Percentiles rank a stretch among this genome's conserved stretches.
Conservation (phyloP, 1,140 invertebrate species). For the Scaptomyza hsui region DNA sequence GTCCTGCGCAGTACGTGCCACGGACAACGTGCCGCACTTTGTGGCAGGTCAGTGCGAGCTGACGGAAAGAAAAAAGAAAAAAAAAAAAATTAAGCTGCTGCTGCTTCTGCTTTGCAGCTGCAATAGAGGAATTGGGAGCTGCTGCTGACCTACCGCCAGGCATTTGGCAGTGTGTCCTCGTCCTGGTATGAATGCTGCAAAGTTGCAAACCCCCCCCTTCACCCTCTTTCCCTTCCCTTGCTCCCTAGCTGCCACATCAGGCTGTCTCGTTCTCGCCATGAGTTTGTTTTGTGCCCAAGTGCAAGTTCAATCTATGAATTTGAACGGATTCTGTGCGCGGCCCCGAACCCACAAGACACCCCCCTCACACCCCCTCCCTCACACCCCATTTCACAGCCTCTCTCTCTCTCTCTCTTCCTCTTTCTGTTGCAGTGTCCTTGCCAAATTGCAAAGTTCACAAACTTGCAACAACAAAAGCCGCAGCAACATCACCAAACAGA, state of each 20-base stretch:
- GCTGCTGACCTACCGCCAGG: conserved; percentile 60
- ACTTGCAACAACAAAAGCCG: conserved; percentile 9
- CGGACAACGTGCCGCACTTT: conserved; percentile 48
- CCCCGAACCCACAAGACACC: conserved; percentile 56
- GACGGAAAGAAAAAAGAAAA: neutral
- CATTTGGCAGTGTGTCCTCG: conserved; percentile 30
- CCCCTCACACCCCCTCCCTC: conserved; percentile 3
- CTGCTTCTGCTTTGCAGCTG: too few relatives aligned
- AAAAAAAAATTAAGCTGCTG: too few relatives aligned
- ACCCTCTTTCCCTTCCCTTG: too few relatives aligned
- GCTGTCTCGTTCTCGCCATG: conserved; percentile 21
- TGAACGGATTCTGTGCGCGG: conserved; percentile 71
- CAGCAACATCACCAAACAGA: neutral
- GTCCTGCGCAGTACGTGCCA: conserved; percentile 58
- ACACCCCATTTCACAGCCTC: neutral
- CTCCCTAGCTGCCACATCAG: conserved; percentile 1
- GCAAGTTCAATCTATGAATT: conserved; percentile 81
- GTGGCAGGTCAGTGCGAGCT: conserved; percentile 71
- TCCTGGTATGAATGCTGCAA: conserved; percentile 51
- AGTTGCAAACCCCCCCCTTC: neutral
- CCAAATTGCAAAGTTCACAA: conserved; percentile 70
- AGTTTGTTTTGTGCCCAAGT: conserved; percentile 70
- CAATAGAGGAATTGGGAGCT: too few relatives aligned
- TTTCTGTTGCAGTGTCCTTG: conserved; percentile 52
- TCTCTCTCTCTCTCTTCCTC: conserved; percentile 1